These are phyloP conservation scores for Halcyon badia DNA, from an alignment of 2,797 vertebrate species.

Conservation along the genomic window DNA sequence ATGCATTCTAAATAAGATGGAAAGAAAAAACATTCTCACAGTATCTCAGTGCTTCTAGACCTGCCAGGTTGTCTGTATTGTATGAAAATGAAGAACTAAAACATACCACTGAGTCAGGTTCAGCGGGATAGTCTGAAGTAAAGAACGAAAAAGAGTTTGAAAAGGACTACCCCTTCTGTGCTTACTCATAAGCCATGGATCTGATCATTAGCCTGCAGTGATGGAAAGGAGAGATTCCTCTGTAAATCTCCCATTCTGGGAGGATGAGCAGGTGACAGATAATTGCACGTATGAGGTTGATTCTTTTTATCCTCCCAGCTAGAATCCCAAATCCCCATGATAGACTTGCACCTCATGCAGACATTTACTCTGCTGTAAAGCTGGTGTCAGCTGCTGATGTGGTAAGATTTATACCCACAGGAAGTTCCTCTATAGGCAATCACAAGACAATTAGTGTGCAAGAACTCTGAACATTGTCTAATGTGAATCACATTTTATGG, in stretches of 20 bases:
- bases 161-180: background rate
- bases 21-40: background rate
- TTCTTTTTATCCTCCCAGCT: background rate
- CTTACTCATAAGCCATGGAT: background rate
- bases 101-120: background rate
- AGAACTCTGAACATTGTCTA: background rate
- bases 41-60: background rate
- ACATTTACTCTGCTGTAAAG: background rate
- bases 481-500: background rate
- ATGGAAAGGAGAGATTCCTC: background rate
- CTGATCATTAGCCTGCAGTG: background rate
- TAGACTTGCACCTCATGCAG: background rate
- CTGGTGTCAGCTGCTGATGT: background rate
- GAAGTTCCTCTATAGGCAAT: background rate
- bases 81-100: background rate
- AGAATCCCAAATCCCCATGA: background rate
- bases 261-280: background rate
- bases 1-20: background rate
- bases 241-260: background rate
- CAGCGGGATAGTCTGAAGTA: background rate
- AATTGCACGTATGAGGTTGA: background rate
- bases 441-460: background rate
- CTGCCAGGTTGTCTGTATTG: background rate
- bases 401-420: background rate
- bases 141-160: background rate